A percentile compares a stretch with the other conserved stretches of the same genome.
These are phyloP conservation scores for Dynastes hyllus DNA, from an alignment of 2,888 invertebrate genomes.

Conservation along the genomic window DNA sequence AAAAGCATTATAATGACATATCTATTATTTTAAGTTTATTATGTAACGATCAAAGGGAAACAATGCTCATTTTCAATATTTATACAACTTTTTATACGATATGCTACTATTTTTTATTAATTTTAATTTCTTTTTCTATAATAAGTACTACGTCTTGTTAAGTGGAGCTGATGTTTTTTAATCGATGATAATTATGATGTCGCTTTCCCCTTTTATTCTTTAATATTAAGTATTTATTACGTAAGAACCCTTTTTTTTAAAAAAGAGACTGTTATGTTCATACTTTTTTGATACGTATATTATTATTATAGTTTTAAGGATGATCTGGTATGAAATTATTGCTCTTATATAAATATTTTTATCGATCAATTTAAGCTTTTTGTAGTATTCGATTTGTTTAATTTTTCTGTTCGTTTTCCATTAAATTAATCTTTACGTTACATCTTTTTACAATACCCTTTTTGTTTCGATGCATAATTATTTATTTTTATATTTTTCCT, in stretches of 20 bases:
- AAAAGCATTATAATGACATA: conserved; percentile 40
- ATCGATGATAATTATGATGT: not conserved
- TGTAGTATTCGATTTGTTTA: conserved; percentile 14
- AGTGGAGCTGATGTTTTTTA: not conserved
- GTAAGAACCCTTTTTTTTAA: not conserved
- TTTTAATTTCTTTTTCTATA: conserved; percentile 1
- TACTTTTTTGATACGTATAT: conserved; percentile 34
- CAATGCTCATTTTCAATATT: conserved; percentile 30
- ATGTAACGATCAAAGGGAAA: conserved; percentile 14
- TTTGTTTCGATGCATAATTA: not conserved
- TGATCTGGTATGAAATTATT: conserved; percentile 27
- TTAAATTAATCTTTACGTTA: not conserved
- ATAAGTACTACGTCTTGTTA: not conserved
- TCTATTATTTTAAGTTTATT: conserved; percentile 19
- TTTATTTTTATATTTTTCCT: conserved; percentile 42
- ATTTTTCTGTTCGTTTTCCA: conserved; percentile 2
- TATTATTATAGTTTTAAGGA: conserved; percentile 20
- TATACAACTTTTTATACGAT: not conserved
- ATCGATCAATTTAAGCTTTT: not conserved
- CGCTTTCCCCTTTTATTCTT: not conserved
- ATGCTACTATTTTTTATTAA: not conserved
- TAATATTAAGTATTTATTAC: conserved; percentile 29
- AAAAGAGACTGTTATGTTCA: conserved; percentile 31
- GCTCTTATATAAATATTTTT: conserved; percentile 5
- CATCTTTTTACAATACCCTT: too few relatives aligned